Base-by-base conservation (phyloP, 2,797 vertebrate genomes). In the Fundulus diaphanus region DNA sequence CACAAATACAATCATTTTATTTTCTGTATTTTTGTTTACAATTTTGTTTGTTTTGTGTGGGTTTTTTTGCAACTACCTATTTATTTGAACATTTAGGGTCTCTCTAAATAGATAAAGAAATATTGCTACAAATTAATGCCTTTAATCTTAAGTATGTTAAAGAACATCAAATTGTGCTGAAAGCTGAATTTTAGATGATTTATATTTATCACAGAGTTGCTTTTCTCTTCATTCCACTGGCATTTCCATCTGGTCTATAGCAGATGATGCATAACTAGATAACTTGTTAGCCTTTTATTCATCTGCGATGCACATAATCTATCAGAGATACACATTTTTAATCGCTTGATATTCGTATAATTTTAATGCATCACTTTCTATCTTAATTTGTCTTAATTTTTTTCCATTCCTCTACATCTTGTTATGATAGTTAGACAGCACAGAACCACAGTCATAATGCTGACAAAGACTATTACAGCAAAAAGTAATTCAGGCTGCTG, bases 401-500 rank as follows among this genome's bases (percentile, higher is more conserved):
- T 56, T 57, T 8, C 2, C 13, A 29, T 57, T 57, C 18, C 56
- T 18, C 27, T 31, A 31, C 15, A 57, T 31, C 15, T 15, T 31
- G 2, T 57, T 5, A 9, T 42, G 42, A 42, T 9, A 42, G n/a
- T n/a, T 8, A 42, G 42, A 42, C 7, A 31, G 48, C 54, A 27
- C 70, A 69, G 78, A 73, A 82, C 69, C 49, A n/a, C n/a, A 73
- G 61, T 81, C 76, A 82, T 74, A 72, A 73, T 33, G 18, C 72
- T 78, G 76, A 71, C 68, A 77, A 82, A 70, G 84, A 82, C 70
- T 63, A 78, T 57, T 11, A 63, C 70, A 75, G 71, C 79, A 82
- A 74, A 71, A 82, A 83, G 74, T 91, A 91, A 93, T 91, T 90
- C 87, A 66, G 78, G 74, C 72, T 81, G 71, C 87, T n/a, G n/a